These are phyloP conservation scores for Mesocricetus auratus DNA, from an alignment of 2,113 vertebrate species.

Conservation along the genomic window DNA sequence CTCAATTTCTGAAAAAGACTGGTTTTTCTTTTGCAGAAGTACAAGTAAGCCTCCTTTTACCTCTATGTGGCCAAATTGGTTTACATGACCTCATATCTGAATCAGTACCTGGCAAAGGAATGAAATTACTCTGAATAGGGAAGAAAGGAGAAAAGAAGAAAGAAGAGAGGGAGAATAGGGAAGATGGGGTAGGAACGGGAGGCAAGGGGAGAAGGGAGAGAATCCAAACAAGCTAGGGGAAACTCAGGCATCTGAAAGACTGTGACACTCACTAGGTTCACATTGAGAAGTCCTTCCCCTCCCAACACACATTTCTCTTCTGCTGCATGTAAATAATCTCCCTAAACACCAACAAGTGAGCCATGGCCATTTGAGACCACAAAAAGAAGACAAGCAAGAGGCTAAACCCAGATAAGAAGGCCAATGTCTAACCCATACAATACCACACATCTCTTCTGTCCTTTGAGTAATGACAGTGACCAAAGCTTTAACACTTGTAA, in stretches of 20 bases:
- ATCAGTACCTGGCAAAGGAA: not conserved
- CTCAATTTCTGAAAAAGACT: not conserved
- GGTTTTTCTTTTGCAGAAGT: not conserved
- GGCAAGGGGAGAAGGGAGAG: too few species aligned
- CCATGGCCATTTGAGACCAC: not conserved
- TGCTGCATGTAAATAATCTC: not conserved
- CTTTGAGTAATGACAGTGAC: not conserved
- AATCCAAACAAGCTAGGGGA: not conserved
- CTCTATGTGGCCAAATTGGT: not conserved
- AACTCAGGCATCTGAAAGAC: not conserved
- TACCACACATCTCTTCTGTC: not conserved
- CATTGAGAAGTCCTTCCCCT: not conserved
- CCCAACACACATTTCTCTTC: not conserved
- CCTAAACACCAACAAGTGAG: not conserved
- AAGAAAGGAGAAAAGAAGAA: not conserved
- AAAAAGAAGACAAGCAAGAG: not conserved
- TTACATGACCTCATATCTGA: not conserved
- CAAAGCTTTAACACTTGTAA: not conserved
- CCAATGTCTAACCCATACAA: not conserved
- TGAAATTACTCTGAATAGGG: not conserved
- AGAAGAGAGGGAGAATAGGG: not conserved
- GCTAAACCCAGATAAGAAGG: not conserved
- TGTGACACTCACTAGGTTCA: not conserved
- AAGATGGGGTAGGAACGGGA: too few species aligned
- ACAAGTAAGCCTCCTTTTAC: not conserved